Base-by-base conservation (phyloP, 37 sponge, comb jelly and placozoan genomes). In the Spongilla lacustris region DNA sequence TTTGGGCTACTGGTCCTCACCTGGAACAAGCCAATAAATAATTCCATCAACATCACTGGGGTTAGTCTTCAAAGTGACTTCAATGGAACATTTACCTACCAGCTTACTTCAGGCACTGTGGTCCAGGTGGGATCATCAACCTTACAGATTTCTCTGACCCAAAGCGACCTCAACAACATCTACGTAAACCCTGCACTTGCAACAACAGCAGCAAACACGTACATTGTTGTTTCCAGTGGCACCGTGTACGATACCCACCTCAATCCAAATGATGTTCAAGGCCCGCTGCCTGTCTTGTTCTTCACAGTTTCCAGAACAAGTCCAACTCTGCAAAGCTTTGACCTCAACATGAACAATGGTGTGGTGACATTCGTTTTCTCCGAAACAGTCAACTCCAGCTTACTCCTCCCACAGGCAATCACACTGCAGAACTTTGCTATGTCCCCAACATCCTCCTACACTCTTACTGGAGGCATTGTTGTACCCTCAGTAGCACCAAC, bases 351-450 rank as follows among this genome's bases (percentile, higher is more conserved):
- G 37, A 87, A 96, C 35, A 31, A 77, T 48, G 90, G 90, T 24
- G 26, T 85, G 12, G 50, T 96, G 0, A 75, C 86, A 9, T 48
- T 96, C 1, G 46, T 80, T 5, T 96, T 96, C 66, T 92, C 94
- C 24, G 97, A 96, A 38, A 92, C 90, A 41, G 92, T 96, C 19
- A 93, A 96, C 76, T 34, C 93, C 9, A 85, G 85, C 34, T 30
- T 73, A 22, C 58, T 96, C 12, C 84, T 78, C 36, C 87, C 89
- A 35, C n/a, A 73, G 27, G 89, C 85, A 38, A 87, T 96, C 34
- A 89, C 85, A 1, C 73, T 96, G 33, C 93, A 93, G 74, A 69
- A 79, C 48, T 6, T 9, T 17, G 48, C 35, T 21, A 8, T 10
- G 4, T 58, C 74, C 50, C 66, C 90, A 22, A 50, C 66, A 27